phyloP scores from a whole-genome alignment of 2,888 invertebrate species.

The Cephus spinipes region DNA sequence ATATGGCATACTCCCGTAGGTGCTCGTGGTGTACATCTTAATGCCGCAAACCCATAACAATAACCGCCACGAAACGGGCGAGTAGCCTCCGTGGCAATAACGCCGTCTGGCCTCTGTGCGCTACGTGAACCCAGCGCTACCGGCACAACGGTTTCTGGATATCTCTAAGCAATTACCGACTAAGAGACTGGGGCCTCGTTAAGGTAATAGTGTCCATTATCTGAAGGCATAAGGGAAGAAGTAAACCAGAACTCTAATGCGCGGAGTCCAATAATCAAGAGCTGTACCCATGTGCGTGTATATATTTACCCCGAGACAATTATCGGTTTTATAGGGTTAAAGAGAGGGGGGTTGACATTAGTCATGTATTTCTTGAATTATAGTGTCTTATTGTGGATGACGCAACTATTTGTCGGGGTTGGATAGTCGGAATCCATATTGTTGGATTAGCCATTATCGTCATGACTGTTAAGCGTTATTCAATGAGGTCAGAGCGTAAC shows the following conservation, averaged over 20 bases:
- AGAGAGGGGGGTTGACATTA: no score
- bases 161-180: constrained; percentile 64
- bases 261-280: constrained; percentile 48
- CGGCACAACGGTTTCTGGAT: constrained; percentile 44
- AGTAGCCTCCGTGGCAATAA: constrained; percentile 59
- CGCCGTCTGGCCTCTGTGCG: constrained; percentile 53
- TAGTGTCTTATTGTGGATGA: no score
- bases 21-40: constrained; percentile 60
- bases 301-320: no score
- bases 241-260: constrained; percentile 51
- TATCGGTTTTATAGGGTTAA: no score
- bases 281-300: constrained; percentile 16
- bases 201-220: constrained; percentile 65
- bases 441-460: constrained; percentile 39
- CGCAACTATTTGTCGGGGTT: no score
- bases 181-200: constrained; percentile 63
- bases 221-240: constrained; percentile 58
- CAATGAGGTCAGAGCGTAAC: constrained; percentile 45
- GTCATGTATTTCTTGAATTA: no score
- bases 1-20: constrained; percentile 39
- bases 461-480: constrained; percentile 47
- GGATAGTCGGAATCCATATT: no score
- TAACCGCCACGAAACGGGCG: constrained; percentile 60
- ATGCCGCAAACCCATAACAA: constrained; percentile 65
- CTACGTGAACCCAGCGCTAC: not conserved